phyloP scores from a whole-genome alignment of 2,888 invertebrate genomes.

The Trissolcus japonicus region DNA sequence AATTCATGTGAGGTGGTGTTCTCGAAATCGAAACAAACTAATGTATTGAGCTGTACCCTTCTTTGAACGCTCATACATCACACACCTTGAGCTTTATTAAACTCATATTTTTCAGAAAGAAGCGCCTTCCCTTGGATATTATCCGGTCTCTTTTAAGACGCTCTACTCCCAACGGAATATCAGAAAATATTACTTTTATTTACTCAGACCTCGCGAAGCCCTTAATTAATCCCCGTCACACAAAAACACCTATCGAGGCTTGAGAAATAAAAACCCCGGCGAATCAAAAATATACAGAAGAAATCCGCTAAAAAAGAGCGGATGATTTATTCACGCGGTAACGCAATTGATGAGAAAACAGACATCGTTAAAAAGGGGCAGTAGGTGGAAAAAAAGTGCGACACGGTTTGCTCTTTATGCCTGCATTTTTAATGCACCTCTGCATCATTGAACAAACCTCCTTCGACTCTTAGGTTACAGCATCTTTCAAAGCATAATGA shows the following conservation, averaged over 20 bases:
- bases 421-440: slow-evolving; percentile 60
- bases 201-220: not conserved
- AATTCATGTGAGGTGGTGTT: slow-evolving; percentile 31
- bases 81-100: slow-evolving; percentile 74
- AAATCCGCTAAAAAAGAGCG: slow-evolving; percentile 15
- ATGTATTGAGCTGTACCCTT: slow-evolving; percentile 68
- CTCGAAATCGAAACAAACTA: slow-evolving; percentile 70
- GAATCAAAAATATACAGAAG: slow-evolving; percentile 19
- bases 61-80: slow-evolving; percentile 70
- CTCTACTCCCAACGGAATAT: slow-evolving; percentile 16
- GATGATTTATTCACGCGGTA: slow-evolving; percentile 48
- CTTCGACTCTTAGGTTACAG: slow-evolving; percentile 59
- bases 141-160: slow-evolving; percentile 30
- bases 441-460: slow-evolving; percentile 61
- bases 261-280: slow-evolving; percentile 15
- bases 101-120: slow-evolving; percentile 72
- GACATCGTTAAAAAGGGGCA: slow-evolving; percentile 56
- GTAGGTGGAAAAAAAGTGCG: slow-evolving; percentile 57
- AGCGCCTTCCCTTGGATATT: slow-evolving; percentile 23
- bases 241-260: slow-evolving; percentile 24
- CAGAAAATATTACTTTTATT: slow-evolving; percentile 22
- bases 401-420: slow-evolving; percentile 56
- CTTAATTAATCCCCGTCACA: slow-evolving; percentile 26
- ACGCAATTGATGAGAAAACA: slow-evolving; percentile 56
- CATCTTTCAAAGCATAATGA: slow-evolving; percentile 61